Conservation (phyloP, 2,888 invertebrate genomes). For the Drosophila setosimentum region DNA sequence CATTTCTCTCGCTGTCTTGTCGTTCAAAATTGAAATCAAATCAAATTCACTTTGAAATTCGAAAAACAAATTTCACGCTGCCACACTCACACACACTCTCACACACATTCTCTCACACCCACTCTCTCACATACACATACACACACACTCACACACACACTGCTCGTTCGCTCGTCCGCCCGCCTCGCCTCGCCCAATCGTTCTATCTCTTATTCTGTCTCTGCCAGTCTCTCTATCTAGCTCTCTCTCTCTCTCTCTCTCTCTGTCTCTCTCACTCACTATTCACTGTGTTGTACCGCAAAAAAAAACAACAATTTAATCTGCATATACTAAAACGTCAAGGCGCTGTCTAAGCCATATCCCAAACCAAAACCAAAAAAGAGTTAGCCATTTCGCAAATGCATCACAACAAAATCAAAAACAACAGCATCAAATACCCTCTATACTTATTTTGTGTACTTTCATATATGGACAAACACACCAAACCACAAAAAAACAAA, state of each 20-base stretch:
- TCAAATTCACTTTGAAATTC: slow-evolving; percentile 47
- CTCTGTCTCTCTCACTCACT: slow-evolving; percentile 35
- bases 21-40: slow-evolving; percentile 44
- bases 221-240: slow-evolving; percentile 29
- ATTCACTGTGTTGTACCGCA: slow-evolving; percentile 51
- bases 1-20: slow-evolving; percentile 52
- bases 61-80: slow-evolving; percentile 60
- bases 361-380: slow-evolving; percentile 12
- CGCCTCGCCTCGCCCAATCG: slow-evolving; percentile 56
- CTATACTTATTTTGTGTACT: slow-evolving; percentile 61
- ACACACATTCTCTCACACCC: slow-evolving; percentile 4
- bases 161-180: slow-evolving; percentile 57
- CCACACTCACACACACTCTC: slow-evolving; percentile 23
- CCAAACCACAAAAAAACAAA: slow-evolving; percentile 14
- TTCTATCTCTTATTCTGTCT: slow-evolving; percentile 23
- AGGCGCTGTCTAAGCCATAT: slow-evolving; percentile 56
- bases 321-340: slow-evolving; percentile 70
- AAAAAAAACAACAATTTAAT: slow-evolving; percentile 56
- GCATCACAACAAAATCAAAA: slow-evolving; percentile 60
- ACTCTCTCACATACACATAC: slow-evolving; percentile 8
- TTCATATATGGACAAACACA: slow-evolving; percentile 71
- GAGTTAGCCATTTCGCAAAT: slow-evolving; percentile 72
- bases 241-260: slow-evolving; percentile 31
- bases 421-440: slow-evolving; percentile 18
- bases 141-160: slow-evolving; percentile 12